Evolutionary conservation across 2,797 vertebrate species (phyloP), one percentile per base, ranked within the genome.

Genomic region (Parambassis ranga): DNA sequence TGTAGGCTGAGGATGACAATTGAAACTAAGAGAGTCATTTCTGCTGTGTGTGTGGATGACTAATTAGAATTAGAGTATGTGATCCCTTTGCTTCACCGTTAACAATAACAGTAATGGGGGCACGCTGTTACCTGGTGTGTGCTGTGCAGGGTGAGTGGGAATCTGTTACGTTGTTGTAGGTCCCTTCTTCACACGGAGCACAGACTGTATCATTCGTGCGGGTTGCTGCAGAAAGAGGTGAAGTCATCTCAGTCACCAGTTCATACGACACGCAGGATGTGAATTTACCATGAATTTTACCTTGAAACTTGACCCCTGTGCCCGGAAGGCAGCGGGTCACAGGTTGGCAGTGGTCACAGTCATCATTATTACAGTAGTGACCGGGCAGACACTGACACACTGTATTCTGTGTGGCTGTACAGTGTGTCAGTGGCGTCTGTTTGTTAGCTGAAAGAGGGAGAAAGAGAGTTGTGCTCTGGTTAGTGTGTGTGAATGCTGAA

Each of bases 161-260:
- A 41, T 92, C 87, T 1, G 52, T 56, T 0, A 84, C 56, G 9
- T 90, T 86, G 66, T 81, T 92, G 81, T 48, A 93, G 26, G 79
- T 83, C 37, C 87, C 85, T 0, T 6, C 0, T n/a, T 0, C 27
- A 70, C 92, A 93, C 0, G 26, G 16, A 4, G 3, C 30, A 31
- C 92, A 93, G 7, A 59, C 1, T 1, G 75, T 72, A 38, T 91
- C 5, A 0, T 1, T 72, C 2, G 4, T 65, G 10, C 7, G 15
- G 7, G 31, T 55, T 6, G 83, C 91, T 93, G 80, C 10, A 43
- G 53, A 32, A 46, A 42, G 2, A 42, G 5, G 6, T 6, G 1
- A 2, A 13, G 5, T 15, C 1, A 14, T 2, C 58, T 26, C 6
- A 31, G 20, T 23, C 33, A 15, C 6, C n/a, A 35, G 16, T 32